Conservation (phyloP, 2,113 vertebrate genomes). For the Thamnaconus septentrionalis region DNA sequence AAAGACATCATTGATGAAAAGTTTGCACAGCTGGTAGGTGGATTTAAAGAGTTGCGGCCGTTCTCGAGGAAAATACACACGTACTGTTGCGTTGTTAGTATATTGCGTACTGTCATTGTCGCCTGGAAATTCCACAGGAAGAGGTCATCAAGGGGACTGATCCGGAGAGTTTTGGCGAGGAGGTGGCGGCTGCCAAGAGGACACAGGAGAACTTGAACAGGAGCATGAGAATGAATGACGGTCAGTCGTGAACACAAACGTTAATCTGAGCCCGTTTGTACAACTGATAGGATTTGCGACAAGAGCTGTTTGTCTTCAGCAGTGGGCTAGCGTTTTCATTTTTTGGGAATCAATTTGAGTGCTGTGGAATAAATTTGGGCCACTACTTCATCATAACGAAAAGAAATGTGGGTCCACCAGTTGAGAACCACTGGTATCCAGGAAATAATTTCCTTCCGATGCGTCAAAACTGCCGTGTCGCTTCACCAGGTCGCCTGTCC, state of each 20-base stretch:
- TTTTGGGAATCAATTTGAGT: too few species aligned
- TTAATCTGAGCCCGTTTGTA: too few species aligned
- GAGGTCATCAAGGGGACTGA: constrained; percentile 53
- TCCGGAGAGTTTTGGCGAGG: background rate
- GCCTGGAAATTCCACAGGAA: constrained; percentile 47
- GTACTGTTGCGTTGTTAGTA: too few species aligned
- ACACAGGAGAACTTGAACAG: constrained; percentile 77
- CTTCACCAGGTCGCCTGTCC: constrained; percentile 73
- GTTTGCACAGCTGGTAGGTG: constrained; percentile 82
- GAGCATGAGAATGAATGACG: constrained; percentile 79
- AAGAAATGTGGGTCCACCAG: too few species aligned
- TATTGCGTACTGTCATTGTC: too few species aligned
- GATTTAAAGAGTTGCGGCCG: background rate
- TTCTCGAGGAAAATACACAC: background rate
- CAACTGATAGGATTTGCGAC: too few species aligned
- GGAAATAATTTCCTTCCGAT: too few species aligned
- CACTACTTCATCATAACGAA: too few species aligned
- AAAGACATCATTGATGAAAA: constrained; percentile 80
- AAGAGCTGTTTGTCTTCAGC: too few species aligned
- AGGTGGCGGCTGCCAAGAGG: constrained; percentile 45
- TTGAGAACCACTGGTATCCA: too few species aligned
- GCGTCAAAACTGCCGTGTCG: background rate
- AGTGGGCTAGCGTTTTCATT: too few species aligned
- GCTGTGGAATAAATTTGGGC: too few species aligned
- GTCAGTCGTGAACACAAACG: constrained; percentile 35